Evolutionary conservation across 2,888 invertebrate species (phyloP), one percentile per base, ranked within the genome.

Genomic region (Leptarthrus brevirostris): DNA sequence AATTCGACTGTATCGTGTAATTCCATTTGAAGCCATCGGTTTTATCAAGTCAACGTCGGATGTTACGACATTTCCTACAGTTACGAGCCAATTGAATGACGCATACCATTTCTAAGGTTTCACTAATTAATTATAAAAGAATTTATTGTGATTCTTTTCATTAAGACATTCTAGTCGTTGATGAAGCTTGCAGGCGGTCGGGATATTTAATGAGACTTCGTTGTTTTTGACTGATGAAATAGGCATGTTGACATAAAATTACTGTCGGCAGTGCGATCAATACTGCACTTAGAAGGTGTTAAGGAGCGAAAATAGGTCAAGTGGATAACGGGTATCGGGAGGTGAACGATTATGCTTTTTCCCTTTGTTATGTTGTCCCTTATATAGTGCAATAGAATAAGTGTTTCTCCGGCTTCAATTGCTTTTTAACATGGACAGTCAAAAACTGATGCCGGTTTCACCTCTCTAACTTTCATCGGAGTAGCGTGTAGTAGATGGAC

Each of bases 71-170:
- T 16, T 47, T 47, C 16, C n/a, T 47, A 30, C 4, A 30, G 30
- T 30, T 30, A 6, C 8, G 8, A 30, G 30, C 8, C 30, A 30
- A 6, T 30, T 30, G 30, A 30, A 30, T 30, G 40, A 61, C 61
- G 36, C 61, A 61, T 18, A 3, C 18, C 6, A 61, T 36, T 61
- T n/a, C n/a, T 47, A 49, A 16, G 49, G 66, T 30, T 66, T 66
- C 66, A 12, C 12, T 66, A 66, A 49, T 66, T 66, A 66, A 49
- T 66, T 66, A 47, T 22, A 8, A 0, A 0, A n/a, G 14, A 22
- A 8, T 10, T 66, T 30, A 12, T 66, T 47, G 66, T 66, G 66
- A 66, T 66, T 66, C 66, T 47, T 12, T 47, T 49, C 14, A 66
- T 66, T 44, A 66, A 49, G 24, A 8, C 47, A 40, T 14, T 18